A percentile compares a stretch with the other conserved stretches of the same genome.
Evolutionary conservation across 2,113 vertebrate genomes (phyloP).

Genomic region (Psephotus haematonotus): DNA sequence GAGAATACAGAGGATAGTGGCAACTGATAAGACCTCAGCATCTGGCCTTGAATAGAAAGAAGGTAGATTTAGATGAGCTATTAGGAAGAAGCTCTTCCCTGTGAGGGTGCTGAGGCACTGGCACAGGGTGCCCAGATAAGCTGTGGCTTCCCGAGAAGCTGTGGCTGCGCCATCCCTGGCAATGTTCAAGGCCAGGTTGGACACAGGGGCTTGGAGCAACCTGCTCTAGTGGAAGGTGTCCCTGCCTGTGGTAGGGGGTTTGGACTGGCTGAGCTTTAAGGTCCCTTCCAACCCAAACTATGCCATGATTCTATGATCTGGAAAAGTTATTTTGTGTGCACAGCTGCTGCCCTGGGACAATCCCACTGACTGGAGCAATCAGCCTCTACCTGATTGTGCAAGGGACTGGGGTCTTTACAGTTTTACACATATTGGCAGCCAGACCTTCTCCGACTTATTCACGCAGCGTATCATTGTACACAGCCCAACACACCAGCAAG

Average conservation of each 20-base stretch:
- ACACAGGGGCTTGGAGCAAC: too few species aligned
- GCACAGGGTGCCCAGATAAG: not conserved
- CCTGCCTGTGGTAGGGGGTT: not conserved
- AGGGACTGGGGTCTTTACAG: accelerated
- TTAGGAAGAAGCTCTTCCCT: not conserved
- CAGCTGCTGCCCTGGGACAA: not conserved
- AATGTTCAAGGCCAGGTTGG: not conserved
- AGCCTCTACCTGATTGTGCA: not conserved
- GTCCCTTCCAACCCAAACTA: not conserved
- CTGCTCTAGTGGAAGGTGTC: too few species aligned
- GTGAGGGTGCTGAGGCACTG: not conserved
- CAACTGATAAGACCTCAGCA: not conserved
- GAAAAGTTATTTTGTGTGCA: not conserved
- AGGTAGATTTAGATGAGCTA: not conserved
- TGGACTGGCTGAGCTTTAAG: not conserved
- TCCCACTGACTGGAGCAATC: not conserved
- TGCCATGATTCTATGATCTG: not conserved
- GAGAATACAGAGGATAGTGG: not conserved
- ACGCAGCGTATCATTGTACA: accelerated
- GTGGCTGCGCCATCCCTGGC: not conserved
- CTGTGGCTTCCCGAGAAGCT: not conserved
- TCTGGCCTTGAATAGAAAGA: not conserved
- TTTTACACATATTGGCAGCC: not conserved
- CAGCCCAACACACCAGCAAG: accelerated
- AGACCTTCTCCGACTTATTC: not conserved